Conservation (phyloP, 2,113 vertebrate genomes). For the Pollimyrus isidori region DNA sequence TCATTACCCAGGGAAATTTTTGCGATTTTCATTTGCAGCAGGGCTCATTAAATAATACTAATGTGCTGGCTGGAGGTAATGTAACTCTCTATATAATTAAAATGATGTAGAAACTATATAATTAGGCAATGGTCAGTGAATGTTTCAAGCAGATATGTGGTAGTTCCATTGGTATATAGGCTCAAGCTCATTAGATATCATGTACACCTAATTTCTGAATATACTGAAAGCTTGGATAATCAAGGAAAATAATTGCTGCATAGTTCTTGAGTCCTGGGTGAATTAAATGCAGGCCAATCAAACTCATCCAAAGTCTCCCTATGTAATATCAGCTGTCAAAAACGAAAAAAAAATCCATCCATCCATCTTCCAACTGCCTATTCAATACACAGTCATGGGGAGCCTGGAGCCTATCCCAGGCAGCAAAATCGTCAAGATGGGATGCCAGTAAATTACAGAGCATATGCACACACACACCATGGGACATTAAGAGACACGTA, state of each 20-base stretch:
- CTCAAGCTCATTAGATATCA: not conserved
- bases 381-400: not conserved
- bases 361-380: not conserved
- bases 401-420: not conserved
- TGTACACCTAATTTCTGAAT: not conserved
- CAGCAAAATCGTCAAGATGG: not conserved
- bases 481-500: not conserved
- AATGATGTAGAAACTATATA: constrained; percentile 8
- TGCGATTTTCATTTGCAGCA: constrained; percentile 12
- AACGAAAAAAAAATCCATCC: not conserved
- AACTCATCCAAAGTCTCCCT: not conserved
- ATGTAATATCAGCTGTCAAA: not conserved
- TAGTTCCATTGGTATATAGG: not conserved
- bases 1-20: not conserved
- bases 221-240: not conserved
- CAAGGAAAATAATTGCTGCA: not conserved
- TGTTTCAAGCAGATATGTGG: not conserved
- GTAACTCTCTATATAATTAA: constrained; percentile 10
- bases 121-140: not conserved
- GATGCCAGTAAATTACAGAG: not conserved
- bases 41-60: constrained; percentile 16
- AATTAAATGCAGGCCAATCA: not conserved
- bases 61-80: not conserved
- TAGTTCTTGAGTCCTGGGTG: not conserved
- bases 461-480: not conserved